Conservation (phyloP, 2,113 vertebrate species). For the Dicerorhinus sumatrensis region DNA sequence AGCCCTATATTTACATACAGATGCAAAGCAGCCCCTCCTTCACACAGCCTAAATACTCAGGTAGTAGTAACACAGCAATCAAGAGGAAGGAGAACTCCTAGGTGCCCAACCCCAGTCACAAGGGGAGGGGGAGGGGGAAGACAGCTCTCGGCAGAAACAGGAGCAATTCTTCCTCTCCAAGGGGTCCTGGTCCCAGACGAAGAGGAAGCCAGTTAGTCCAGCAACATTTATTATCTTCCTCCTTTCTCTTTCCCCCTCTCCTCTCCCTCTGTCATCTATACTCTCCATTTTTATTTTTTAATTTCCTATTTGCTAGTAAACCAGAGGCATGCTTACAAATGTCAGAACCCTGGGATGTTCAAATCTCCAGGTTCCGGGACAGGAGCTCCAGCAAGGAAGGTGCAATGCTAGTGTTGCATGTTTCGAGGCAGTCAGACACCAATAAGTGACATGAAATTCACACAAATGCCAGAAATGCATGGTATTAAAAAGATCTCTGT, state of each 20-base stretch:
- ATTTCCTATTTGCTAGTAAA: neutral
- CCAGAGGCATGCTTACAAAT: neutral
- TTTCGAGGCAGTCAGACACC: neutral
- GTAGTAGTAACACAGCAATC: neutral
- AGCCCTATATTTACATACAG: neutral
- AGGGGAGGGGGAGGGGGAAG: neutral
- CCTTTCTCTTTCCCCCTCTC: neutral
- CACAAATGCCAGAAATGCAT: neutral
- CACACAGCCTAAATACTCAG: neutral
- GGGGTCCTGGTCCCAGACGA: neutral
- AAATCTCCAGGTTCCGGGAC: neutral
- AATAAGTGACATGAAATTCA: neutral
- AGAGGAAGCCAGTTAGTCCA: neutral
- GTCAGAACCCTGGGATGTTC: neutral
- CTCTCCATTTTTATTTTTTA: neutral
- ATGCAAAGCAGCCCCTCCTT: neutral
- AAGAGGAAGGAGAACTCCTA: neutral
- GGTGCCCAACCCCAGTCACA: neutral
- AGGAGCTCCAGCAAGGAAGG: neutral
- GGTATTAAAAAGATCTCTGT: neutral
- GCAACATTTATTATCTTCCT: neutral
- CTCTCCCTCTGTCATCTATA: neutral
- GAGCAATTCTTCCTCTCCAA: neutral
- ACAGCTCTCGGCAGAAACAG: neutral
- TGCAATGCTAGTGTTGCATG: fast-evolving